Base-by-base conservation (phyloP, 2,113 vertebrate species). In the Falcunculus frontatus region DNA sequence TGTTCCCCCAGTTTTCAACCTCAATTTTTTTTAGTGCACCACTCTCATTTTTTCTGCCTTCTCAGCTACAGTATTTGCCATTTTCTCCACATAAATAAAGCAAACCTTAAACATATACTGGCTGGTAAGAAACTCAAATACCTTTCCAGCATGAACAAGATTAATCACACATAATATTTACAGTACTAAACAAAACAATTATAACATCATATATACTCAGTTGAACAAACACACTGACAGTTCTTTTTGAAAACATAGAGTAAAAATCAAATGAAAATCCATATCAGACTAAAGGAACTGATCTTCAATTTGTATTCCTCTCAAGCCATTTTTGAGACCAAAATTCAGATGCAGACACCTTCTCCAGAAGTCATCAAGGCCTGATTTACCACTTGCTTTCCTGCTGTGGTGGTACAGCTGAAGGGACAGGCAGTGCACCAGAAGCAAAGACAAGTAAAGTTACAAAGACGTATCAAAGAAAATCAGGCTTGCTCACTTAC, bases 141-240 rank as follows among this genome's bases (percentile, higher is more conserved):
- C 91, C 73, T 96, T 87, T 68, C 81, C 55, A 35, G 81, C 41
- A 46, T 81, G 74, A 80, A 73, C 55, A 53, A 96, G 78, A 95
- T 96, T 95, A 87, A 91, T 86, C 72, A 86, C 68, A 92, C 16
- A 16, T 64, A 89, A 77, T 95, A 93, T 94, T 96, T 96, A 96
- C 72, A 87, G 90, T 93, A 76, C 87, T 95, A 96, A 95, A 91
- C 95, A 89, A 95, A 97, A 96, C 86, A 94, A 97, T 92, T 97
- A 95, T 95, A 97, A 85, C 93, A 82, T 94, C 82, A 86, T 96
- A 93, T 93, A 95, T 91, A 92, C 80, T 93, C 92, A 88, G 92
- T 87, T 91, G 97, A 97, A 84, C 78, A 97, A 95, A 97, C 92
- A 96, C 44, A 33, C 62, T 89, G 89, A 84, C 86, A 94, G 69